A percentile compares a stretch with the other conserved stretches of the same genome.
These are phyloP conservation scores for Exephanes ischioxanthus DNA, from an alignment of 2,888 invertebrate genomes.

Conservation along the genomic window DNA sequence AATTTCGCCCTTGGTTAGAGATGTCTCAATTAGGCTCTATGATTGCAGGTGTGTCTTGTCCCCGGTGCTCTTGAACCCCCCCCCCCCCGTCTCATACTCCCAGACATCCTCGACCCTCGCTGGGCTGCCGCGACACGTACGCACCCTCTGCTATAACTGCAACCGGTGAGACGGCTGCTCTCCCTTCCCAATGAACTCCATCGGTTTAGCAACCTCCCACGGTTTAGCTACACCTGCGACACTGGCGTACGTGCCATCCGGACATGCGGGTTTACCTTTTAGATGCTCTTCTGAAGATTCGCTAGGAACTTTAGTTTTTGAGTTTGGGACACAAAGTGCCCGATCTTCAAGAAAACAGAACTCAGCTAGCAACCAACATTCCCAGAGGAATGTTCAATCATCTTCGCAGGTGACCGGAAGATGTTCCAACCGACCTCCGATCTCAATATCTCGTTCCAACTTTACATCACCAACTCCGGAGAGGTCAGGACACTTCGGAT, in stretches of 20 bases:
- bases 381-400: background rate
- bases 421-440: background rate
- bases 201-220: background rate
- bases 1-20: slow-evolving; percentile 75
- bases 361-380: background rate
- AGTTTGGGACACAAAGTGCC: background rate
- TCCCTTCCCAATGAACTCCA: background rate
- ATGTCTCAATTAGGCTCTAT: slow-evolving; percentile 72
- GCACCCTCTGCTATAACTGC: slow-evolving; percentile 22
- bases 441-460: background rate
- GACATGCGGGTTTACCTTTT: background rate
- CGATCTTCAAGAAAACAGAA: background rate
- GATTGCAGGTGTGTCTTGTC: slow-evolving; percentile 62
- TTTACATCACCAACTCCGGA: background rate
- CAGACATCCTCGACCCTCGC: background rate
- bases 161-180: background rate
- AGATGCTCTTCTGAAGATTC: background rate
- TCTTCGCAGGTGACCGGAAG: slow-evolving; percentile 16
- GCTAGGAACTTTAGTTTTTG: background rate
- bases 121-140: slow-evolving; percentile 3
- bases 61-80: slow-evolving; percentile 10
- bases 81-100: background rate
- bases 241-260: background rate
- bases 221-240: background rate
- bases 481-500: background rate